Evolutionary conservation across 30 jellyfish, hydroid and myxozoan species (phyloP).

Genomic region (Aurelia sp.): DNA sequence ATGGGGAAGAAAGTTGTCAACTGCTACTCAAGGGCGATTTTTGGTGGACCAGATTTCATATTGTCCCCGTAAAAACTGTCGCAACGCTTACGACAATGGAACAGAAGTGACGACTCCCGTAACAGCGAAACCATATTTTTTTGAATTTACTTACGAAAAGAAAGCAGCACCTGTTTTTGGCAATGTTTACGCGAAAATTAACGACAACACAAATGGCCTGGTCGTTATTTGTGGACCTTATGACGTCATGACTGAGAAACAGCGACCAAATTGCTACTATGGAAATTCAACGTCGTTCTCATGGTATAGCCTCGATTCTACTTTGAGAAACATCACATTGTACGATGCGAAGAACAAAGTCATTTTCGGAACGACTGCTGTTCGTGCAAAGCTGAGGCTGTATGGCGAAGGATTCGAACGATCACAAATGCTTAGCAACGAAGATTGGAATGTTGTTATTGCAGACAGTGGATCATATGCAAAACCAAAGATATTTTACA

Average conservation of each 20-base stretch:
- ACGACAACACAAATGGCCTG: conserved; percentile 9
- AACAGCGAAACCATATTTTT: conserved; percentile 1
- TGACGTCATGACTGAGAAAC: neutral
- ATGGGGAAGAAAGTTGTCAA: conserved; percentile 3
- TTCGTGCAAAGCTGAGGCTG: neutral
- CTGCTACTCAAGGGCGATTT: neutral
- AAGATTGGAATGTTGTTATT: conserved; percentile 11
- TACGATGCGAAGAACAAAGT: conserved; percentile 13
- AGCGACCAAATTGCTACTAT: conserved; percentile 11
- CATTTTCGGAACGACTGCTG: conserved; percentile 4
- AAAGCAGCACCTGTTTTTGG: too few species aligned
- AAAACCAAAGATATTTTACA: neutral
- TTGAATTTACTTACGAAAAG: neutral
- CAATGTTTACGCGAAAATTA: neutral
- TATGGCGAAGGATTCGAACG: conserved; percentile 20
- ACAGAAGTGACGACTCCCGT: neutral
- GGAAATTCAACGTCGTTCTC: conserved; percentile 19
- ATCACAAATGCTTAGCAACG: neutral
- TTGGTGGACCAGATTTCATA: conserved; percentile 43
- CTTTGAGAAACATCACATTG: neutral
- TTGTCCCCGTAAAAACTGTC: conserved; percentile 31
- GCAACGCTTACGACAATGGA: conserved; percentile 4
- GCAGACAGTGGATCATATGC: neutral
- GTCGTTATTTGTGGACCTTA: conserved; percentile 24
- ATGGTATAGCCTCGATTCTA: conserved; percentile 21